phyloP scores from a whole-genome alignment of 2,888 invertebrate species.

The Cepaea hortensis region DNA sequence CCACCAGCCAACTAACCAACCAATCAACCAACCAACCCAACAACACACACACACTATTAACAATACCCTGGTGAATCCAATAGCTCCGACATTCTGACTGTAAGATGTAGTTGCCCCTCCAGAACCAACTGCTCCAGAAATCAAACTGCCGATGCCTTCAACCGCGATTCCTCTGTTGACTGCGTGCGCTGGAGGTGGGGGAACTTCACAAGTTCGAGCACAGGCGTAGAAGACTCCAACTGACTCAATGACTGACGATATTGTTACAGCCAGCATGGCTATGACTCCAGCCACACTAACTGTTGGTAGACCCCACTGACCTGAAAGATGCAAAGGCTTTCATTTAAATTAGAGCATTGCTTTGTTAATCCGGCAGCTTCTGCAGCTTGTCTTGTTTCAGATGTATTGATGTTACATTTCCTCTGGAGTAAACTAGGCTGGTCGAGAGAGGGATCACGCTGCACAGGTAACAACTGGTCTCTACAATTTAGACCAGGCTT shows the following conservation, averaged over 20 bases:
- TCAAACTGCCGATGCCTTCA: conserved; percentile 88
- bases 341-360: too few species aligned
- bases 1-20: too few species aligned
- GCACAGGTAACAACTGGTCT: too few species aligned
- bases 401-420: too few species aligned
- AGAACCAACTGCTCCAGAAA: conserved; percentile 90
- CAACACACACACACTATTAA: conserved; percentile 74
- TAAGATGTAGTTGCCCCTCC: conserved; percentile 93
- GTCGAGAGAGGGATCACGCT: too few species aligned
- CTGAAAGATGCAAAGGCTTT: conserved; percentile 48
- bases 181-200: conserved; percentile 89
- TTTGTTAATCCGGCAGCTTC: too few species aligned
- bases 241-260: conserved; percentile 73
- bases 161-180: conserved; percentile 85
- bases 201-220: conserved; percentile 83
- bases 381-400: too few species aligned
- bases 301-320: conserved; percentile 74
- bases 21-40: too few species aligned
- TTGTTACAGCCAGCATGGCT: conserved; percentile 71
- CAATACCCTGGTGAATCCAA: conserved; percentile 87
- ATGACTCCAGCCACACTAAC: conserved; percentile 67
- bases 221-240: conserved; percentile 95
- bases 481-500: too few species aligned
- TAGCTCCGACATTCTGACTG: conserved; percentile 92
- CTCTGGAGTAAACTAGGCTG: too few species aligned